Base-by-base conservation (phyloP, 2,888 invertebrate species). In the Eupithecia abbreviata region DNA sequence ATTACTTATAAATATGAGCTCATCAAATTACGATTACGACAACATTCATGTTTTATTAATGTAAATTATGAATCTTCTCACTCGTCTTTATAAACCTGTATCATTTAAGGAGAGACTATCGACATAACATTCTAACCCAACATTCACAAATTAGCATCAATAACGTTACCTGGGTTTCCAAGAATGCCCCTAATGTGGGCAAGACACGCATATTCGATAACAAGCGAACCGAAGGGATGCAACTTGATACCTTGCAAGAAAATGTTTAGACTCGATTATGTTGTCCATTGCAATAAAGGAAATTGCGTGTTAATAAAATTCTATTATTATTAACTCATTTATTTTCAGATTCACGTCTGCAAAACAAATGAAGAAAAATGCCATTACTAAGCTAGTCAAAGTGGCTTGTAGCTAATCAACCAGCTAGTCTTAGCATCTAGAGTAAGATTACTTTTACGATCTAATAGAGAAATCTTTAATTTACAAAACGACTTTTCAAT, bases 171-270 rank as follows among this genome's bases (percentile, higher is more conserved):
- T 79, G 77, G 76, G 76, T 75, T 81, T 83, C 83, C 77, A 41
- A 81, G 81, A 80, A 81, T 76, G 47, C 71, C 62, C 73, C 78
- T 81, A 82, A 86, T 85, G 85, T 81, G 81, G 80, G 80, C 81
- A 73, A 77, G 84, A 79, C 85, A 87, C 81, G 86, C 86, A 82
- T 82, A 83, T 84, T 78, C 76, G 79, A 82, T 82, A 85, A 85
- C 82, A 84, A 84, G 80, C 79, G 43, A 80, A 80, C 76, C 79
- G 69, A 82, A 80, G 80, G 81, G 77, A 80, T 82, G 83, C 71
- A 82, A 82, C 75, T 76, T 71, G 77, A 79, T 77, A 80, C 77
- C 72, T 80, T 81, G 78, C 79, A 62, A 74, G 77, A 77, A 80
- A 84, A 81, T 74, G 67, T 12, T 71, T 12, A 42, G 42, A 66